These are phyloP conservation scores for Branchinecta lindahli DNA, from an alignment of 1,140 invertebrate species.

Conservation along the genomic window DNA sequence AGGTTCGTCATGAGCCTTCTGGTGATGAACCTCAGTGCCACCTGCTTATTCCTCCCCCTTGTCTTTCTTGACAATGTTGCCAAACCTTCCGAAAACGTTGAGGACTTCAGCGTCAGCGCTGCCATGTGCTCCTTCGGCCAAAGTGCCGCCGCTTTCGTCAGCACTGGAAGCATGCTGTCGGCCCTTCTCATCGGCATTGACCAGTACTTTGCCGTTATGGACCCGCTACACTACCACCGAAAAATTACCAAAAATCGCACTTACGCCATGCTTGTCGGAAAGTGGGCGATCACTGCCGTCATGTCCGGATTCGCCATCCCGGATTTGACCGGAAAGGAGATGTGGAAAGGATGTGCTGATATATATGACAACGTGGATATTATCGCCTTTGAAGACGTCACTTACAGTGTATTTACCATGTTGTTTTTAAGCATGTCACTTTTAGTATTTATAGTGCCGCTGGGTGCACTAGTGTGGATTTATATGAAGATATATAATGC, in stretches of 20 bases:
- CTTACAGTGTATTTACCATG: slow-evolving; percentile 14
- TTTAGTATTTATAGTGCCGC: slow-evolving; percentile 44
- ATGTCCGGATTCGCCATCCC: slow-evolving; percentile 35
- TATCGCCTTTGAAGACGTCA: slow-evolving; percentile 11
- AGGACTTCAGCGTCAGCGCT: slow-evolving; percentile 25
- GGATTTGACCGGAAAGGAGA: slow-evolving; percentile 24
- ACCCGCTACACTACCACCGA: slow-evolving; percentile 64
- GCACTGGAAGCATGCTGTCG: slow-evolving; percentile 44
- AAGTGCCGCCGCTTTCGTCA: slow-evolving; percentile 36
- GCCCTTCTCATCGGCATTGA: slow-evolving; percentile 67
- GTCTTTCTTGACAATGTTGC: slow-evolving; percentile 34
- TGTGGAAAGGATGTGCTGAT: slow-evolving; percentile 19
- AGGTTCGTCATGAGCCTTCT: slow-evolving; percentile 54
- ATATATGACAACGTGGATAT: slow-evolving; percentile 8
- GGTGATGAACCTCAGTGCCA: slow-evolving; percentile 45
- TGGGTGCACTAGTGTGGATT: slow-evolving; percentile 48
- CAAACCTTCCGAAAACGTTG: slow-evolving; percentile 10
- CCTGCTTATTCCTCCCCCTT: slow-evolving; percentile 42
- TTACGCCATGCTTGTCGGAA: slow-evolving; percentile 45
- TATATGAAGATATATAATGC: slow-evolving; percentile 54
- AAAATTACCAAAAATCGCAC: slow-evolving; percentile 54
- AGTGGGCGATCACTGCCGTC: slow-evolving; percentile 44
- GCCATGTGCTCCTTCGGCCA: slow-evolving; percentile 35
- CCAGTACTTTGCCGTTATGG: slow-evolving; percentile 70
- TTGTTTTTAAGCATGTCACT: slow-evolving; percentile 17